Conservation (phyloP, 2,113 vertebrate genomes). For the Petrocephalus zakoni region DNA sequence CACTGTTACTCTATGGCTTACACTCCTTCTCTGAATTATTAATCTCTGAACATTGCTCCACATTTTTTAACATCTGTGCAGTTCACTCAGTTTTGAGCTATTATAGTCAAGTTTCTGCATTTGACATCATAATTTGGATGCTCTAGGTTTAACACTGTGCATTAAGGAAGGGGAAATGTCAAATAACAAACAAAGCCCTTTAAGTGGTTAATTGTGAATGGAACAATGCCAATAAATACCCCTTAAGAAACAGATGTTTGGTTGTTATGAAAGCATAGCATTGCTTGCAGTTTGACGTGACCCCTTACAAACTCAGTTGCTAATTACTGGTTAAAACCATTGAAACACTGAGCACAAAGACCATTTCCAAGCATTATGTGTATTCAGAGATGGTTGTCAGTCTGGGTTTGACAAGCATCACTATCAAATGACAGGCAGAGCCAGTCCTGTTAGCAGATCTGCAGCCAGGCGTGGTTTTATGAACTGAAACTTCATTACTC, state of each 20-base stretch:
- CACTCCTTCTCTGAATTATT: background rate
- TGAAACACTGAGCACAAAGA: background rate
- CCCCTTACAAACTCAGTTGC: background rate
- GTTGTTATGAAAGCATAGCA: background rate
- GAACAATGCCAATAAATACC: background rate
- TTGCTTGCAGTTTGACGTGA: background rate
- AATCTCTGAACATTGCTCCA: background rate
- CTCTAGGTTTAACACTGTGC: background rate
- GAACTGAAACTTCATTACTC: background rate
- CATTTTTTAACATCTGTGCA: background rate
- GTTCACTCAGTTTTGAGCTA: background rate
- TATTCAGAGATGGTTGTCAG: background rate
- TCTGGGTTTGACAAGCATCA: background rate
- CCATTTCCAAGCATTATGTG: background rate
- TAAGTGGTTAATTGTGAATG: background rate
- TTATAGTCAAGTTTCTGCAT: background rate
- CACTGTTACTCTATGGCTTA: background rate
- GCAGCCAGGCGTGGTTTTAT: slow-evolving; percentile 4
- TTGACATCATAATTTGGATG: background rate
- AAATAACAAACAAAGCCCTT: background rate
- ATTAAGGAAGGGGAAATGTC: background rate
- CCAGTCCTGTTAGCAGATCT: background rate
- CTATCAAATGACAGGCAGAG: background rate
- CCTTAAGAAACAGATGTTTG: background rate
- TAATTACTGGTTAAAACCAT: background rate